Conservation (phyloP, 2,113 vertebrate species). For the Aegithalos caudatus region DNA sequence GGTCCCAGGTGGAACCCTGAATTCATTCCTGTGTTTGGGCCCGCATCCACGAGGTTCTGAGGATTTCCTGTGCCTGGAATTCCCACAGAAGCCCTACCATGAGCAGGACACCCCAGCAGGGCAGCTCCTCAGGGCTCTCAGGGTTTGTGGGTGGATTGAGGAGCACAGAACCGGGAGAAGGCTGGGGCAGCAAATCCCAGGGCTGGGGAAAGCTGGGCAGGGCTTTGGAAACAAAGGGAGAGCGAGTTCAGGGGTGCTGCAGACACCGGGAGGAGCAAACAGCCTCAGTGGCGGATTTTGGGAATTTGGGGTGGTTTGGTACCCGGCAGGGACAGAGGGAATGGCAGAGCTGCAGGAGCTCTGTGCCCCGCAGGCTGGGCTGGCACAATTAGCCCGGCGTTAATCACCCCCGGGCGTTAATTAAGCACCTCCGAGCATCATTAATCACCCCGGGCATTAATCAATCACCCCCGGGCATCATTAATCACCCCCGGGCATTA, state of each 20-base stretch:
- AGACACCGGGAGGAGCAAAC: accelerated
- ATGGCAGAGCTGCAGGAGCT: too few species aligned
- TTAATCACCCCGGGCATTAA: too few species aligned
- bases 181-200: not conserved
- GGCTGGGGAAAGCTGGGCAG: not conserved
- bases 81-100: not conserved
- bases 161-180: too few species aligned
- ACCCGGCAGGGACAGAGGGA: not conserved
- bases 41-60: too few species aligned
- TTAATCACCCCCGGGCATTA: not conserved
- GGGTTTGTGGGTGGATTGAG: too few species aligned
- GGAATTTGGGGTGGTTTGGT: not conserved
- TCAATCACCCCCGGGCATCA: not conserved
- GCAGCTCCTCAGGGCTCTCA: too few species aligned
- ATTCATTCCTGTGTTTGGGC: too few species aligned
- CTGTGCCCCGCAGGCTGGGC: too few species aligned
- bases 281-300: not conserved
- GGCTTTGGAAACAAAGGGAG: accelerated
- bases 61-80: too few species aligned
- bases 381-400: not conserved
- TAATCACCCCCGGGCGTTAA: not conserved
- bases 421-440: too few species aligned
- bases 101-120: not conserved
- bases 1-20: too few species aligned
- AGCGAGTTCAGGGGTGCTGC: accelerated